Evolutionary conservation across 1,140 invertebrate species (phyloP).

Genomic region (Pteromalus puparum): DNA sequence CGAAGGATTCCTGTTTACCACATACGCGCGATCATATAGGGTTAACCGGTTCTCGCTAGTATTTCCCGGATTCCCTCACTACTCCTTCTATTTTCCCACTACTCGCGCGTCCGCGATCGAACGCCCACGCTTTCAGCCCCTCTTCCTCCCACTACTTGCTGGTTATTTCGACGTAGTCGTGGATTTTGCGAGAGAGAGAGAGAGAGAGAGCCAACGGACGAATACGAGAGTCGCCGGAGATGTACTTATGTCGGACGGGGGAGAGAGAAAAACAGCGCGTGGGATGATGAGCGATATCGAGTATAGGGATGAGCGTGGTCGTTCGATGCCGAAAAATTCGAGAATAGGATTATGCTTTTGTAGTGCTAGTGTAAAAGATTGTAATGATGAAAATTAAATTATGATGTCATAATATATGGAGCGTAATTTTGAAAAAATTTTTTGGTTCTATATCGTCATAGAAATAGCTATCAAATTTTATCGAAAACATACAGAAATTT

Average conservation of each 20-base stretch:
- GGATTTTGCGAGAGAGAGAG: neutral
- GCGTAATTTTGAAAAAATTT: too few species aligned
- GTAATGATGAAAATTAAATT: neutral
- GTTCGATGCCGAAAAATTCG: neutral
- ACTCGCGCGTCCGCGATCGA: neutral
- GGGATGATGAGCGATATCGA: neutral
- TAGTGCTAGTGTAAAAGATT: neutral
- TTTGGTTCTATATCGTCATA: too few species aligned
- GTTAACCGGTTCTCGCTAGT: neutral
- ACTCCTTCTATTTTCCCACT: too few species aligned
- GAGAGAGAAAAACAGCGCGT: neutral
- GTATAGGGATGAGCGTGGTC: neutral
- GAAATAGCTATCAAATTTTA: too few species aligned
- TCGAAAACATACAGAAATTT: too few species aligned
- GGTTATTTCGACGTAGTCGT: neutral
- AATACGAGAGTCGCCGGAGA: neutral
- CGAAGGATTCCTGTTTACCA: neutral
- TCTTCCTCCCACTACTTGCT: neutral
- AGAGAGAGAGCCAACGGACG: neutral
- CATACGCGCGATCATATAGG: neutral
- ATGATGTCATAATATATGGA: too few species aligned
- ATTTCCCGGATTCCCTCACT: too few species aligned
- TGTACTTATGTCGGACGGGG: neutral
- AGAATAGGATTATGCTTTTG: neutral
- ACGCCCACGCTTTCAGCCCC: neutral